Percentiles rank a stretch among this genome's conserved stretches.
Evolutionary conservation across 2,888 invertebrate species (phyloP).

Genomic region (Gymnocheta viridis): DNA sequence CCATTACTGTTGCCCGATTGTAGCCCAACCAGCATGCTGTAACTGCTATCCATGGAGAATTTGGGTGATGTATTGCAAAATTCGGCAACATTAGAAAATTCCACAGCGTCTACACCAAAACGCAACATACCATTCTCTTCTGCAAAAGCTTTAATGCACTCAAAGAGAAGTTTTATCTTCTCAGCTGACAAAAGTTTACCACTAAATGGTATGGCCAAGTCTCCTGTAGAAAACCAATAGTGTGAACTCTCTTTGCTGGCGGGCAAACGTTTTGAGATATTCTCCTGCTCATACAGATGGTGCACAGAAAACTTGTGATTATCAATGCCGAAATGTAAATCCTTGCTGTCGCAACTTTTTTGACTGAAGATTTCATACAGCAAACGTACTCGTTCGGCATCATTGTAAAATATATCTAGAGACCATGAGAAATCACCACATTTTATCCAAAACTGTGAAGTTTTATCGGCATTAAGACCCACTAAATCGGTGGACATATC

Average conservation of each 20-base stretch:
- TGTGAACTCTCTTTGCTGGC: constrained; percentile 75
- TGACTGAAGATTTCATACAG: constrained; percentile 78
- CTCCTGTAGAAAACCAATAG: constrained; percentile 79
- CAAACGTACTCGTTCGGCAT: constrained; percentile 74
- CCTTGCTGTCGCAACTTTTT: constrained; percentile 75
- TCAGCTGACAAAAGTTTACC: constrained; percentile 72
- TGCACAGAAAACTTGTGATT: constrained; percentile 74
- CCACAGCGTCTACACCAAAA: constrained; percentile 79
- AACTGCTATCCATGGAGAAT: constrained; percentile 78
- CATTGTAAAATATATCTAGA: constrained; percentile 73
- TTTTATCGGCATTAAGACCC: constrained; percentile 1
- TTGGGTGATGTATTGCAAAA: constrained; percentile 73
- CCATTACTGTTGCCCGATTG: constrained; percentile 76
- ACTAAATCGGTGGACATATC: constrained; percentile 71
- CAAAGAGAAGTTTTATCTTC: constrained; percentile 76
- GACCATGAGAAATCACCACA: constrained; percentile 76
- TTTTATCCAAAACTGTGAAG: constrained; percentile 77
- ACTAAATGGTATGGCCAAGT: constrained; percentile 77
- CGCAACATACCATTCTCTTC: constrained; percentile 67
- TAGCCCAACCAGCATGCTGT: constrained; percentile 79
- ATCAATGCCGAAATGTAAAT: constrained; percentile 78
- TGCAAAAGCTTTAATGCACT: constrained; percentile 73
- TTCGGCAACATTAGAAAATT: constrained; percentile 77
- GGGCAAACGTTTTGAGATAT: constrained; percentile 71
- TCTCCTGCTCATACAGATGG: constrained; percentile 36